Percentiles rank a stretch among this genome's conserved stretches.
Evolutionary conservation across 2,113 vertebrate species (phyloP).

Genomic region (Prinia subflava): DNA sequence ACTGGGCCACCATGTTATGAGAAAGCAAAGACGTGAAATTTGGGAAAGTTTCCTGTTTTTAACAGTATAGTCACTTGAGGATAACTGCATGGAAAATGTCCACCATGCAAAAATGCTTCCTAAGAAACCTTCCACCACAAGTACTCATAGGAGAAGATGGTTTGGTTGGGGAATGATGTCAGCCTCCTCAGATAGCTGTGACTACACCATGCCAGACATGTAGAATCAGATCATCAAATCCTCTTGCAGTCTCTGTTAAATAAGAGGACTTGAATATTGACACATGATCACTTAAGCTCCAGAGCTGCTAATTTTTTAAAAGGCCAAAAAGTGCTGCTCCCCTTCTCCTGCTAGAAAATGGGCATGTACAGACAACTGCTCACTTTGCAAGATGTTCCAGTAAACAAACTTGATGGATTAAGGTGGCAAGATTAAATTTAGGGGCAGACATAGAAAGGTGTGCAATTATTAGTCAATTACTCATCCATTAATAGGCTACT

Average conservation of each 20-base stretch:
- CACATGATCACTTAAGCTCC: background rate
- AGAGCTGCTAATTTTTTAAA: background rate
- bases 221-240: background rate
- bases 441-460: background rate
- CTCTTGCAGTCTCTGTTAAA: background rate
- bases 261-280: background rate
- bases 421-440: background rate
- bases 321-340: background rate
- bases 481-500: background rate
- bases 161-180: background rate
- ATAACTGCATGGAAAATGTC: background rate
- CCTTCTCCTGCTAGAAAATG: background rate
- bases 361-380: background rate
- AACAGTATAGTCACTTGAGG: background rate
- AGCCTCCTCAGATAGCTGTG: background rate
- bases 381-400: background rate
- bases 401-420: constrained; percentile 12
- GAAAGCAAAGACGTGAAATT: background rate
- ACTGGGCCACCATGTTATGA: too few species aligned
- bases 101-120: background rate
- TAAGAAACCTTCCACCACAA: background rate
- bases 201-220: background rate
- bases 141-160: background rate
- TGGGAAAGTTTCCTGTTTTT: background rate
- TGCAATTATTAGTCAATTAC: constrained; percentile 13